Percentiles rank a stretch among this genome's conserved stretches.
phyloP scores from a whole-genome alignment of 1,140 invertebrate genomes.

The Bombus turneri region DNA sequence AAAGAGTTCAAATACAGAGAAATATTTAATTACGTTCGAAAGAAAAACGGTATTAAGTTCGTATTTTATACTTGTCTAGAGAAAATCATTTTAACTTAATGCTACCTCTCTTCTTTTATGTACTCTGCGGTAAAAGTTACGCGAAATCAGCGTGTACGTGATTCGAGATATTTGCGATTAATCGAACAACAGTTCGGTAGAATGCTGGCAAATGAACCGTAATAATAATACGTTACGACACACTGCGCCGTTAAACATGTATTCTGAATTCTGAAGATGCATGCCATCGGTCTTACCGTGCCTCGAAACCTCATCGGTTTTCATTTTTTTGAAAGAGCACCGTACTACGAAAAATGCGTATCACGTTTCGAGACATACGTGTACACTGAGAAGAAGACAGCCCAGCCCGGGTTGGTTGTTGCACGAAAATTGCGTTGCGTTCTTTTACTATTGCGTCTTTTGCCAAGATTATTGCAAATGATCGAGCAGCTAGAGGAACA shows the following conservation, averaged over 20 bases:
- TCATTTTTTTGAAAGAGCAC: neutral
- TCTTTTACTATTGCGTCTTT: conserved; percentile 19
- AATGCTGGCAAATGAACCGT: conserved; percentile 20
- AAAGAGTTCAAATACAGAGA: no score
- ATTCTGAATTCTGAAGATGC: conserved; percentile 27
- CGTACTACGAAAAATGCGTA: conserved; percentile 7
- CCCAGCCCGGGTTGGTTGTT: neutral
- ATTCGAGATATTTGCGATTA: conserved; percentile 47
- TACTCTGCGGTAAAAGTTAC: conserved; percentile 56
- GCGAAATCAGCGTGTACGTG: conserved; percentile 44
- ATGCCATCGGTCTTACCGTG: neutral
- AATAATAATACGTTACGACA: conserved; percentile 44
- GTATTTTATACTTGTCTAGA: neutral
- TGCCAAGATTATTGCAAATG: conserved; percentile 6
- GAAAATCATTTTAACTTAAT: neutral
- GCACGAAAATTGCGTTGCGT: conserved; percentile 39
- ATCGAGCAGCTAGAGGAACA: conserved; percentile 8
- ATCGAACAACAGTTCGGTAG: conserved; percentile 32
- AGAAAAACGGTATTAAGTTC: neutral
- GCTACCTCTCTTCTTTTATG: conserved; percentile 69
- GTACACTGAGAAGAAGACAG: neutral
- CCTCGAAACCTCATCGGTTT: conserved; percentile 1
- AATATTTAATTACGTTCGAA: no score
- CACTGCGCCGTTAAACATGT: conserved; percentile 32
- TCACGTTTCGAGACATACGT: conserved; percentile 14